Evolutionary conservation across 2,888 invertebrate species (phyloP).

Genomic region (Cylloceria caligata): DNA sequence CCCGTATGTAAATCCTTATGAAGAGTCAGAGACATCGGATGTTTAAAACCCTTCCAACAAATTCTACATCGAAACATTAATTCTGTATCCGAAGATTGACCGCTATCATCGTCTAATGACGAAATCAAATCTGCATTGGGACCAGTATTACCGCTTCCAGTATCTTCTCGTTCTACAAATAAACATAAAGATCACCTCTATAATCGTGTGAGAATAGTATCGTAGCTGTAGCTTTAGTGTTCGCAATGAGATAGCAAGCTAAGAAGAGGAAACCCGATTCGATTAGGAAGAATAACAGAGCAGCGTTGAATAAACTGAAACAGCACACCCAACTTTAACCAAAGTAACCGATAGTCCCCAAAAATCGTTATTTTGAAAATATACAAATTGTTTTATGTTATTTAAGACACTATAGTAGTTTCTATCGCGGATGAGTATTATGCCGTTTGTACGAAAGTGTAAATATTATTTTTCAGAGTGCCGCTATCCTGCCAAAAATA

Average conservation of each 20-base stretch:
- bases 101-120: slow-evolving; percentile 79
- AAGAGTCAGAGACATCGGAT: slow-evolving; percentile 87
- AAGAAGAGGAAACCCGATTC: slow-evolving; percentile 71
- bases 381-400: slow-evolving; percentile 2
- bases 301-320: slow-evolving; percentile 33
- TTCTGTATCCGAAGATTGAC: slow-evolving; percentile 85
- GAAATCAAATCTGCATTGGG: slow-evolving; percentile 77
- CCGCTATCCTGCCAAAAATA: slow-evolving; percentile 1
- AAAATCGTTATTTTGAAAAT: slow-evolving; percentile 31
- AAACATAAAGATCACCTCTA: slow-evolving; percentile 78
- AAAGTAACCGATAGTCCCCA: slow-evolving; percentile 41
- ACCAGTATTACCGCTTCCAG: slow-evolving; percentile 75
- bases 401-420: slow-evolving; percentile 13
- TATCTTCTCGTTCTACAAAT: slow-evolving; percentile 81
- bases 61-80: slow-evolving; percentile 87
- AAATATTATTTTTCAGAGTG: background rate
- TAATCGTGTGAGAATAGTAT: slow-evolving; percentile 38
- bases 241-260: slow-evolving; percentile 70
- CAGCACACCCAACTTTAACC: slow-evolving; percentile 15
- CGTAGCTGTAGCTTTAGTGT: slow-evolving; percentile 30
- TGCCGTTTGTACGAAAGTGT: background rate
- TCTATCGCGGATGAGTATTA: slow-evolving; percentile 37
- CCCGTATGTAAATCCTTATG: slow-evolving; percentile 88
- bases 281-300: slow-evolving; percentile 19
- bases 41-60: slow-evolving; percentile 88